phyloP scores from a whole-genome alignment of 35 echinoderm and acorn worm species.

The Stichopus chloronotus region DNA sequence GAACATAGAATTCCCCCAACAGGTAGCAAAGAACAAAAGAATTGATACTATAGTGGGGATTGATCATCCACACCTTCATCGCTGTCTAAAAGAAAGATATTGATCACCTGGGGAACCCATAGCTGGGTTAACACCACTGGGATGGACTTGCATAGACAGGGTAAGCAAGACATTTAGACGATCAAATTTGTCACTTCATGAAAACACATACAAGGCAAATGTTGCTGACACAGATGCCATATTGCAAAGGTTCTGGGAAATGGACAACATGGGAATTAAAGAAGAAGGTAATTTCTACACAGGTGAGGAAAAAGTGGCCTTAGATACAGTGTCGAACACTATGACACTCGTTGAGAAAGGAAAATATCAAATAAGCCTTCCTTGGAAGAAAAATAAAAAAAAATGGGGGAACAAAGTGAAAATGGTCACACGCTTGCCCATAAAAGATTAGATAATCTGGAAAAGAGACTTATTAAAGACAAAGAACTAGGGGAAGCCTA shows the following conservation, averaged over 20 bases:
- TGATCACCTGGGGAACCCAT: not conserved
- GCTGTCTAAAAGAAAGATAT: constrained; percentile 21
- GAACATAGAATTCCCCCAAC: constrained; percentile 45
- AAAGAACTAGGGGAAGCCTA: constrained; percentile 12
- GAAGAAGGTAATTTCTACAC: not conserved
- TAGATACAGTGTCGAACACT: not conserved
- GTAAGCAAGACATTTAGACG: not conserved
- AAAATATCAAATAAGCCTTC: not conserved
- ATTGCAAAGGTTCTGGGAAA: constrained; percentile 34
- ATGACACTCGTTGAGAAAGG: not conserved
- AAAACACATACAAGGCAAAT: not conserved
- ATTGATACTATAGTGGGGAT: constrained; percentile 14
- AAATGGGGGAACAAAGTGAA: not conserved
- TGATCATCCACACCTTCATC: constrained; percentile 22
- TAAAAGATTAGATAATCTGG: constrained; percentile 36
- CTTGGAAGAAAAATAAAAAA: constrained; percentile 49
- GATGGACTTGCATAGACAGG: constrained; percentile 56
- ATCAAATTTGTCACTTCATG: not conserved
- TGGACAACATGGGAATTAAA: not conserved
- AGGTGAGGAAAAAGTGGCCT: not conserved
- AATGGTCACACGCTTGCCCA: not conserved
- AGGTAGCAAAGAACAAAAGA: constrained; percentile 3
- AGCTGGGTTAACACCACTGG: constrained; percentile 56
- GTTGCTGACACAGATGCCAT: not conserved
- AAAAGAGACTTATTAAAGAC: constrained; percentile 42